Evolutionary conservation across 2,113 vertebrate genomes (phyloP), one percentile per base, ranked within the genome.

Genomic region (Ctenodactylus gundi): DNA sequence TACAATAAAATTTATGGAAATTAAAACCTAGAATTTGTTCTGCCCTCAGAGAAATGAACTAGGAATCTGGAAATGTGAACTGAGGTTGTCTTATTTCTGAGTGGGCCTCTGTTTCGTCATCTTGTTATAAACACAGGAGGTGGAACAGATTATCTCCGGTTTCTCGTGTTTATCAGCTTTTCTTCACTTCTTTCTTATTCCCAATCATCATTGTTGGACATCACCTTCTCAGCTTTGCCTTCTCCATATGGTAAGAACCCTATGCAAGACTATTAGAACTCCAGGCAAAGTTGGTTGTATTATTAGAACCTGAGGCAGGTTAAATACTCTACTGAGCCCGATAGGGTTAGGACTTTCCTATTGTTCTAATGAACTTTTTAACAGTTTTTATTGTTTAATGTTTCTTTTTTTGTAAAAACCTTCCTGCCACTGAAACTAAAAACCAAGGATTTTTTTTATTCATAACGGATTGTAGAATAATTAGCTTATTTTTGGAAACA

Each of bases 401-500:
- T 85, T 97, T 95, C 85, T 78, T 97, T 78, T 97, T 97, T 96
- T 95, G 95, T 96, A 95, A 60, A 96, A 93, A 87, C 89, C 94
- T 97, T 95, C 76, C 94, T 97, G 90, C 96, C 97, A 97, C 76
- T 96, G 96, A 94, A 96, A 89, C 88, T 90, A 92, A 84, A 97
- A 98, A 98, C 98, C 98, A 98, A 98, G 98, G 98, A 98, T 84
- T 97, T 97, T 95, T 97, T 98, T 97, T 96, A 92, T 97, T 98
- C 87, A 96, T 97, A 85, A 95, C 89, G 95, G 86, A 82, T 72
- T 92, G 29, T 89, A 95, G 96, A 93, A 91, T 86, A 88, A 77
- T 0, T 95, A 92, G 84, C 96, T 97, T 96, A 95, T 96, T 97
- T 96, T 94, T 76, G 91, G 90, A 95, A 88, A 60, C 25, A 81